A percentile compares a stretch with the other conserved stretches of the same genome.
phyloP scores from a whole-genome alignment of 2,888 invertebrate genomes.

The Diarsia dahlii region DNA sequence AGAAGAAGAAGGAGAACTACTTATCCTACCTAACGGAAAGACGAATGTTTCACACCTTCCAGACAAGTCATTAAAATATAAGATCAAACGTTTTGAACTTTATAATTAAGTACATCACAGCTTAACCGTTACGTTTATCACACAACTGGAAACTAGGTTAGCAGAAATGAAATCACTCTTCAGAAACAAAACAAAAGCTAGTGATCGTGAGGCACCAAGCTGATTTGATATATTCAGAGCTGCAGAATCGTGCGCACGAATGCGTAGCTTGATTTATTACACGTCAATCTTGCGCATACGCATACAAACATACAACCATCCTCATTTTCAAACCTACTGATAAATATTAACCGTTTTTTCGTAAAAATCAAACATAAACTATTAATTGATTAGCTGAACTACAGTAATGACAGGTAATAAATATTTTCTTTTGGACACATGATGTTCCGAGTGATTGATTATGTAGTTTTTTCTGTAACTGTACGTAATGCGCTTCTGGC shows the following conservation, averaged over 20 bases:
- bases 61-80: slow-evolving; percentile 45
- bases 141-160: slow-evolving; percentile 78
- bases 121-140: slow-evolving; percentile 52
- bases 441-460: slow-evolving; percentile 71
- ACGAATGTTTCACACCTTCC: slow-evolving; percentile 23
- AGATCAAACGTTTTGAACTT: slow-evolving; percentile 38
- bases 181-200: slow-evolving; percentile 83
- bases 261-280: slow-evolving; percentile 84
- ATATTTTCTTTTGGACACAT: slow-evolving; percentile 74
- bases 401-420: slow-evolving; percentile 84
- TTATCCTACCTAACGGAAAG: background rate
- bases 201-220: slow-evolving; percentile 89
- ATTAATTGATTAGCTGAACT: slow-evolving; percentile 82
- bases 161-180: slow-evolving; percentile 79
- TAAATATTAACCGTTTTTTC: slow-evolving; percentile 68
- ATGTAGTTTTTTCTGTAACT: slow-evolving; percentile 68
- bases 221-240: slow-evolving; percentile 86
- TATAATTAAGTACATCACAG: slow-evolving; percentile 48
- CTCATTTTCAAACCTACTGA: slow-evolving; percentile 69
- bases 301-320: slow-evolving; percentile 58
- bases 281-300: slow-evolving; percentile 62
- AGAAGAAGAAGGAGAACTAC: no score
- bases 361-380: slow-evolving; percentile 68
- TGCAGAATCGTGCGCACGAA: slow-evolving; percentile 86
- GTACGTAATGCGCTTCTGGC: slow-evolving; percentile 62